Conservation (phyloP, 1,140 invertebrate species). For the Drosophila gunungcola region DNA sequence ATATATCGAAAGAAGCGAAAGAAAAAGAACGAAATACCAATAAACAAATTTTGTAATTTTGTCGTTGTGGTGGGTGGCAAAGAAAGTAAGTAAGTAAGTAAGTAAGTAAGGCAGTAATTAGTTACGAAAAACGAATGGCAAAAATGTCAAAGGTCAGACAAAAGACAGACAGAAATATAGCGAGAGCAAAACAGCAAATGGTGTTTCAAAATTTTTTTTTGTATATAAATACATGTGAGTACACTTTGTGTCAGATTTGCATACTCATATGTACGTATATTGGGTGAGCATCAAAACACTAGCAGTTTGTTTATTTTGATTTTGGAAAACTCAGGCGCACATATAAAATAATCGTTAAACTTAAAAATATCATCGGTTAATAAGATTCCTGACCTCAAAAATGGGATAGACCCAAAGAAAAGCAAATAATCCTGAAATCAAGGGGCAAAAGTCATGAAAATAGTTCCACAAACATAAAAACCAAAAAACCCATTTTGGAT, state of each 20-base stretch:
- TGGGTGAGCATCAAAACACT: conserved; percentile 12
- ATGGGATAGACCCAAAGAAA: neutral
- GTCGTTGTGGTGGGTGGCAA: conserved; percentile 37
- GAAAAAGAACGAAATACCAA: conserved; percentile 63
- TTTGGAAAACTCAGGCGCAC: conserved; percentile 15
- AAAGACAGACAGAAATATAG: conserved; percentile 21
- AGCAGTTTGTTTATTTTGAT: conserved; percentile 14
- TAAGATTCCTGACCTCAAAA: neutral
- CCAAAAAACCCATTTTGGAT: neutral
- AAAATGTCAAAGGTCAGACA: conserved; percentile 40
- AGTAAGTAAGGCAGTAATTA: conserved; percentile 15
- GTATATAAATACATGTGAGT: conserved; percentile 9
- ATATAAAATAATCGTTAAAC: conserved; percentile 7
- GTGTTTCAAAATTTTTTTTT: conserved; percentile 1
- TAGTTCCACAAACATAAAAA: neutral
- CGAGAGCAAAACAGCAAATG: conserved; percentile 31
- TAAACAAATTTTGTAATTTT: conserved; percentile 64
- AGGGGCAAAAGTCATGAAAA: neutral
- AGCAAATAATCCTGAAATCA: neutral
- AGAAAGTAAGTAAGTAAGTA: conserved; percentile 26
- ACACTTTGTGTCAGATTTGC: neutral
- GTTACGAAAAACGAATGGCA: conserved; percentile 25
- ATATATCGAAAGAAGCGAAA: conserved; percentile 68
- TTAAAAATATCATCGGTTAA: conserved; percentile 4
- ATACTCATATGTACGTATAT: conserved; percentile 14